Percentiles rank a stretch among this genome's conserved stretches.
Evolutionary conservation across 2,888 invertebrate genomes (phyloP).

Genomic region (Vanessa cardui): DNA sequence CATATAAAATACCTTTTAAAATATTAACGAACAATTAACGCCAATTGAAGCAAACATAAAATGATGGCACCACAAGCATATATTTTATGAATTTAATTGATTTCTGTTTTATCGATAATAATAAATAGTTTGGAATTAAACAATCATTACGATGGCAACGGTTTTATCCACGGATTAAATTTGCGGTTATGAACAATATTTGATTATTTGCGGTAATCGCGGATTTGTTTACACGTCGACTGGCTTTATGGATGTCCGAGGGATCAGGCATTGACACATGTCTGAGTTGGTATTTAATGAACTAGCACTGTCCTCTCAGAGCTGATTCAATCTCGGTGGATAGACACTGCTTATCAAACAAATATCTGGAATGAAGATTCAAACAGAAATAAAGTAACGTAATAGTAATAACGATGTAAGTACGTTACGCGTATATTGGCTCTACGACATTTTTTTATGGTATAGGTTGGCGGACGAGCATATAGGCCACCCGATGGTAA

Average conservation of each 20-base stretch:
- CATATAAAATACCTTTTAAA: neutral
- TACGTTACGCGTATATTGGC: too few relatives aligned
- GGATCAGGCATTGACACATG: neutral
- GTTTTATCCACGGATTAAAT: slow-evolving; percentile 34
- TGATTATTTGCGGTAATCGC: slow-evolving; percentile 35
- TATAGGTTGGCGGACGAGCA: too few relatives aligned
- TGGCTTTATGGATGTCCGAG: neutral
- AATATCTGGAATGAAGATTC: too few relatives aligned
- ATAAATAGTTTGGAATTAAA: slow-evolving; percentile 32
- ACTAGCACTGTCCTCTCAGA: too few relatives aligned
- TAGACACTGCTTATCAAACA: too few relatives aligned
- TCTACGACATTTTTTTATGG: too few relatives aligned
- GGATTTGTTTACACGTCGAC: slow-evolving; percentile 14
- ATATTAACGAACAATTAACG: slow-evolving; percentile 10
- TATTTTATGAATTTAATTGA: slow-evolving; percentile 22
- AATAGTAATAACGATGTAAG: too few relatives aligned
- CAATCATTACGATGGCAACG: slow-evolving; percentile 33
- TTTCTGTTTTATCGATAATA: slow-evolving; percentile 24
- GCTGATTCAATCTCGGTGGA: too few relatives aligned
- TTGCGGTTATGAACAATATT: slow-evolving; percentile 36
- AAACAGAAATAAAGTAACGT: too few relatives aligned
- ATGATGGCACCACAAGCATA: slow-evolving; percentile 20
- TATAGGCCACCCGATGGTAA: too few relatives aligned
- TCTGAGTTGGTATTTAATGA: too few relatives aligned
- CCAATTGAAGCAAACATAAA: slow-evolving; percentile 1